These are phyloP conservation scores for Dendrolimus houi DNA, from an alignment of 2,888 invertebrate genomes.

Conservation along the genomic window DNA sequence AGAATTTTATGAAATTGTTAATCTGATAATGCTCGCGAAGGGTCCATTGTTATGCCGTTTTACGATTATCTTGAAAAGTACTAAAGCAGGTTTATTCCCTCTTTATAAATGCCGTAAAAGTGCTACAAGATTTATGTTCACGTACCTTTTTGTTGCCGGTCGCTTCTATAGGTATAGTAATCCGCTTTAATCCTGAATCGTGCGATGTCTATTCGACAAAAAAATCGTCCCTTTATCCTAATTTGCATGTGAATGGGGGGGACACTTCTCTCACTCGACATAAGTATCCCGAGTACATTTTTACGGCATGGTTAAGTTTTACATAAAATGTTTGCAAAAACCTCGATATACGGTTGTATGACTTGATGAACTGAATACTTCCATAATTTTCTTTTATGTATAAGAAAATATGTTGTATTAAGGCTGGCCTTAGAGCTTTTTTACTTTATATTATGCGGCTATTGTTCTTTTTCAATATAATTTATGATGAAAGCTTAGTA, in stretches of 20 bases:
- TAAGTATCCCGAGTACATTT: conserved; percentile 37
- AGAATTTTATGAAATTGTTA: conserved; percentile 4
- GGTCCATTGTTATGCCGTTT: conserved; percentile 31
- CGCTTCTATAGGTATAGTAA: conserved; percentile 31
- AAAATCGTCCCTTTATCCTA: conserved; percentile 41
- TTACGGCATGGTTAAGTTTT: conserved; percentile 51
- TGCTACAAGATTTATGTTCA: conserved; percentile 29
- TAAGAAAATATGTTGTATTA: conserved; percentile 10
- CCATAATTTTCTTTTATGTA: conserved; percentile 21
- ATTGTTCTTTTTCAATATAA: not conserved
- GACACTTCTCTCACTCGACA: conserved; percentile 30
- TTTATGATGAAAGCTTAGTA: not conserved
- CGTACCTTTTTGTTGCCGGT: conserved; percentile 32
- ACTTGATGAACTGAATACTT: conserved; percentile 31
- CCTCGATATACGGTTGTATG: conserved; percentile 33
- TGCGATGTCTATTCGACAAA: conserved; percentile 42
- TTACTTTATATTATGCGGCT: not conserved
- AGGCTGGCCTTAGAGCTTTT: not conserved
- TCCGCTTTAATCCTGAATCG: conserved; percentile 30
- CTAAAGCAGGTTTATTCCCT: conserved; percentile 30
- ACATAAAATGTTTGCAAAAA: conserved; percentile 51
- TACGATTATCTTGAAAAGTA: conserved; percentile 35
- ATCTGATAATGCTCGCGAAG: conserved; percentile 11
- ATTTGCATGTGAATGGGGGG: conserved; percentile 52
- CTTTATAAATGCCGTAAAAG: conserved; percentile 34